Evolutionary conservation across 1,140 invertebrate species (phyloP), one percentile per base, ranked within the genome.

Genomic region (Hycleus phaleratus): DNA sequence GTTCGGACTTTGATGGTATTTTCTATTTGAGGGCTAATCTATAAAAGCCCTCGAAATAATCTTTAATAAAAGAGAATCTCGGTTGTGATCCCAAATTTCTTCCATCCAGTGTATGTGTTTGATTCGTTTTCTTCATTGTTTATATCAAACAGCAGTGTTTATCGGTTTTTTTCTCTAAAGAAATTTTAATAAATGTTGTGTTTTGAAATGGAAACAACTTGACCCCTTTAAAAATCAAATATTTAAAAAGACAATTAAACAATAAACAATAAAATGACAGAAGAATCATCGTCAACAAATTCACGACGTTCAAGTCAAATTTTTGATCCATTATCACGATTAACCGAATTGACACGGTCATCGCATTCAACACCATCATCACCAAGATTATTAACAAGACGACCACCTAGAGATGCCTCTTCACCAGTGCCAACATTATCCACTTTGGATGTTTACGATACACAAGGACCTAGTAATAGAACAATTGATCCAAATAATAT

Each of bases 311-410:
- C 89, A 67, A 89, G 87, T 69, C 85, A 88, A 77, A 86, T 88
- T 60, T 86, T 88, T 69, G 86, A 89, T 76, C 86, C 86, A 62
- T 79, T 88, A 62, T 80, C 85, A 51, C 77, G 86, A 67, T 75
- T 88, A 46, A 81, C 82, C 68, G 79, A 85, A 65, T 73, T 81
- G 67, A 78, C 77, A 25, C 65, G 63, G 61, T 65, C 50, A 43
- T 68, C 69, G 60, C 78, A 78, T 49, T 83, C 83, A 46, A 85
- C 81, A 1, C 81, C 85, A 7, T 84, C 83, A 59, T 86, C 84
- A 71, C 85, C 86, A 6, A 75, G 85, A 52, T 71, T 88, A 10
- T 65, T 86, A 76, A 82, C 86, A 3, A 77, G 85, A 10, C 74
- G 80, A 42, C 9, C 38, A 39, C 69, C 52, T 8, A 50, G 64